These are phyloP conservation scores for Globodera ellingtonae DNA, from an alignment of 1,140 invertebrate species.

Conservation along the genomic window DNA sequence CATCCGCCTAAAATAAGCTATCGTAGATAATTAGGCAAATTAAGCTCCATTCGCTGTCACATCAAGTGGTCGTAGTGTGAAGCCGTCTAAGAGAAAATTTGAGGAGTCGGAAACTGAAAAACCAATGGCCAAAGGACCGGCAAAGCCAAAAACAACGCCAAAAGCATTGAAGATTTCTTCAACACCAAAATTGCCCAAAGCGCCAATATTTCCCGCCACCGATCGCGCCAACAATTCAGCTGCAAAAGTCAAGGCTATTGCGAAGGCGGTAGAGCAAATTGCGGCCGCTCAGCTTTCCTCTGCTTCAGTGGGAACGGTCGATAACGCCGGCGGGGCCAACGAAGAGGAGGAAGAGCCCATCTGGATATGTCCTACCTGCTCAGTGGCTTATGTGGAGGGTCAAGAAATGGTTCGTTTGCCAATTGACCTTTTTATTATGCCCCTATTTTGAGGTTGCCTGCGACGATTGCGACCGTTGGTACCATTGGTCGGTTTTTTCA, in stretches of 20 bases:
- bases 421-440: not conserved
- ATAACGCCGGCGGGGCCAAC: not conserved
- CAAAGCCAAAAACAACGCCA: not conserved
- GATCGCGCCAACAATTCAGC: not conserved
- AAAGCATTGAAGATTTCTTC: not conserved
- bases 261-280: conserved; percentile 11
- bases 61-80: too few species aligned
- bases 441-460: conserved; percentile 22
- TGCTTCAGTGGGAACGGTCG: not conserved
- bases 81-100: not conserved
- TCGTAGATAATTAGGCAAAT: too few species aligned
- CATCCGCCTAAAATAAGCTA: too few species aligned
- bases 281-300: conserved; percentile 1
- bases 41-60: too few species aligned
- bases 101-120: conserved; percentile 13
- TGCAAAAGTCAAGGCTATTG: not conserved
- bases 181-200: not conserved
- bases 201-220: not conserved
- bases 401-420: conserved; percentile 48
- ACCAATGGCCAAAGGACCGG: conserved; percentile 11
- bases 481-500: conserved; percentile 41
- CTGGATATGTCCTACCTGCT: conserved; percentile 53
- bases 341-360: conserved; percentile 38
- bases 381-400: conserved; percentile 55
- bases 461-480: conserved; percentile 53